These are phyloP conservation scores for Meteorus colon DNA, from an alignment of 2,888 invertebrate species.

Conservation along the genomic window DNA sequence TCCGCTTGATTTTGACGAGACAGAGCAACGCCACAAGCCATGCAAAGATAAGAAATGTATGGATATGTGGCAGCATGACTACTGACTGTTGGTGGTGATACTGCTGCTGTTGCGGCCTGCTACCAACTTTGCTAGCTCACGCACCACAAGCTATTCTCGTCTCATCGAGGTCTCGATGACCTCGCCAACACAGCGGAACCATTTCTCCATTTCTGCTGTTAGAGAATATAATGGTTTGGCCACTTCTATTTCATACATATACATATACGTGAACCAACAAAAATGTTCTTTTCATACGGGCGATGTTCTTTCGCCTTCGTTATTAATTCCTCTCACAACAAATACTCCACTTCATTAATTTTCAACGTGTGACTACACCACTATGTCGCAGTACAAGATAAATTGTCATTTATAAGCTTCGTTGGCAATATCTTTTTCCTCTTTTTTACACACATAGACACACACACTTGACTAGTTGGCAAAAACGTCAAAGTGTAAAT, in stretches of 20 bases:
- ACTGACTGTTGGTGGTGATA: slow-evolving; percentile 33
- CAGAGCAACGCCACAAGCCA: slow-evolving; percentile 37
- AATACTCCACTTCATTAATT: slow-evolving; percentile 25
- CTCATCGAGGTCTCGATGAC: slow-evolving; percentile 54
- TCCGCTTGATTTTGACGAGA: slow-evolving; percentile 2
- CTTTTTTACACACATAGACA: background rate
- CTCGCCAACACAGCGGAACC: slow-evolving; percentile 45
- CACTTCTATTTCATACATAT: slow-evolving; percentile 24
- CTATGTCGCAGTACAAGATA: background rate
- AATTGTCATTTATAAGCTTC: background rate
- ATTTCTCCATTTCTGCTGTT: slow-evolving; percentile 32
- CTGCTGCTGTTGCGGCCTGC: slow-evolving; percentile 33
- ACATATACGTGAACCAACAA: slow-evolving; percentile 5
- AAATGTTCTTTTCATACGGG: slow-evolving; percentile 8
- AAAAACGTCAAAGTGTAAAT: background rate
- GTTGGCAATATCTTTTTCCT: background rate
- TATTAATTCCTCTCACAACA: slow-evolving; percentile 7
- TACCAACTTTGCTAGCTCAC: slow-evolving; percentile 28
- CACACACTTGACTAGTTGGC: no score
- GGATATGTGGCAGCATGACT: slow-evolving; percentile 48
- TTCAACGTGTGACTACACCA: background rate
- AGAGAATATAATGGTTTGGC: slow-evolving; percentile 12
- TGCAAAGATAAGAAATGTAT: slow-evolving; percentile 47
- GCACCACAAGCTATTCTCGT: slow-evolving; percentile 50
- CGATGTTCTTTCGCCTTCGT: slow-evolving; percentile 19